A percentile compares a stretch with the other conserved stretches of the same genome.
phyloP scores from a whole-genome alignment of 2,113 vertebrate genomes.

The Geothlypis trichas region DNA sequence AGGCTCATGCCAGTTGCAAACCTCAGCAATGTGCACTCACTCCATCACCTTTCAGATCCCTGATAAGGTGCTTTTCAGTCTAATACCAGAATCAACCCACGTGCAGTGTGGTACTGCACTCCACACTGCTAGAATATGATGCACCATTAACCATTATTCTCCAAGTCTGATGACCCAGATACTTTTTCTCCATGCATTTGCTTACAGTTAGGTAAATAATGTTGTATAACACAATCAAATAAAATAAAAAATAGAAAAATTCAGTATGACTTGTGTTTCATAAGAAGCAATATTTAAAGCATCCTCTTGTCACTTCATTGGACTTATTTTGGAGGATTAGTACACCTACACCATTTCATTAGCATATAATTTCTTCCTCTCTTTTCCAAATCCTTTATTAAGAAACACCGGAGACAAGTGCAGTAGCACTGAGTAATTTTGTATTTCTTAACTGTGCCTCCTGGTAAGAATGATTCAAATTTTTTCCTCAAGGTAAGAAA shows the following conservation, averaged over 20 bases:
- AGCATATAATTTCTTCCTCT: background rate
- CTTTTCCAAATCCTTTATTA: constrained; percentile 4
- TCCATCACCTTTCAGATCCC: background rate
- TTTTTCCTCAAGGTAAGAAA: background rate
- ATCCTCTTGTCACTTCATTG: background rate
- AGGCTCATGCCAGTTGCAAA: background rate
- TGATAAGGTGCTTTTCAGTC: background rate
- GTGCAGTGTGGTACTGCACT: background rate
- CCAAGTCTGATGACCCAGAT: background rate
- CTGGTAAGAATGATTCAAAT: background rate
- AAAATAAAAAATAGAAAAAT: background rate
- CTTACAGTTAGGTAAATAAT: background rate
- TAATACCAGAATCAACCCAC: background rate
- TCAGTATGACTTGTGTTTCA: background rate
- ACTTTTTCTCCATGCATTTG: background rate
- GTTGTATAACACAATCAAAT: background rate
- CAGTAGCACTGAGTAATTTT: background rate
- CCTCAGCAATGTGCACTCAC: background rate
- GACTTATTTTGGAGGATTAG: background rate
- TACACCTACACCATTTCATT: background rate
- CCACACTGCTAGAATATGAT: background rate
- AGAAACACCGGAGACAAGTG: background rate
- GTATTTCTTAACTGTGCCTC: background rate
- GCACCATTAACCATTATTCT: background rate
- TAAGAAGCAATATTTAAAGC: background rate